These are phyloP conservation scores for Phoxinus dragarum DNA, from an alignment of 2,797 vertebrate species.

Conservation along the genomic window DNA sequence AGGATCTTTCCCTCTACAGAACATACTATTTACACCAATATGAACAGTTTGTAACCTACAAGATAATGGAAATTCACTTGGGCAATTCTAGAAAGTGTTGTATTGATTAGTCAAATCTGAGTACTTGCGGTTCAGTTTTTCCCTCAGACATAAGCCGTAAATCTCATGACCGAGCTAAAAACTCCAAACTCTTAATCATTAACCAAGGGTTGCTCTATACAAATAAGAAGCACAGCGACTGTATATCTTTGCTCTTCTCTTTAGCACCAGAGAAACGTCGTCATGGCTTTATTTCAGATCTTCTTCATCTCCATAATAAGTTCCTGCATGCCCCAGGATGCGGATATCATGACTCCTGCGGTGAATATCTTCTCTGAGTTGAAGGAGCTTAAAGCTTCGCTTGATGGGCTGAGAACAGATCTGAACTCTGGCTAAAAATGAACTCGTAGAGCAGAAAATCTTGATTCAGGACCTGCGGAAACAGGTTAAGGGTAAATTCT, in stretches of 20 bases:
- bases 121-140: background rate
- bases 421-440: conserved; percentile 16
- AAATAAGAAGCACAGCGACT: background rate
- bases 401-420: conserved; percentile 20
- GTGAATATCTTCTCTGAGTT: conserved; percentile 46
- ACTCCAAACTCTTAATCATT: conserved; percentile 18
- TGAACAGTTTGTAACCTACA: too few relatives aligned
- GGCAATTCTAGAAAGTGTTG: conserved; percentile 10
- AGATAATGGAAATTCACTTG: background rate
- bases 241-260: background rate
- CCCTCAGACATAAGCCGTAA: background rate
- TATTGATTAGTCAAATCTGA: background rate
- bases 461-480: conserved; percentile 24
- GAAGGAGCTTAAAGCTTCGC: conserved; percentile 28
- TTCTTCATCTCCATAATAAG: background rate
- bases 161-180: background rate
- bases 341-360: conserved; percentile 22
- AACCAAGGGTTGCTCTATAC: background rate
- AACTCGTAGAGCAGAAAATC: conserved; percentile 36
- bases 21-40: background rate
- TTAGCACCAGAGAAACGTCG: background rate
- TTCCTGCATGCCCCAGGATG: conserved; percentile 1
- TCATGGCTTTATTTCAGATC: conserved; percentile 23
- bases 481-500: conserved; percentile 23
- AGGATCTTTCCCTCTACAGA: background rate